Conservation (phyloP, 2,797 vertebrate species). For the Sternarchorhynchus goeldii region DNA sequence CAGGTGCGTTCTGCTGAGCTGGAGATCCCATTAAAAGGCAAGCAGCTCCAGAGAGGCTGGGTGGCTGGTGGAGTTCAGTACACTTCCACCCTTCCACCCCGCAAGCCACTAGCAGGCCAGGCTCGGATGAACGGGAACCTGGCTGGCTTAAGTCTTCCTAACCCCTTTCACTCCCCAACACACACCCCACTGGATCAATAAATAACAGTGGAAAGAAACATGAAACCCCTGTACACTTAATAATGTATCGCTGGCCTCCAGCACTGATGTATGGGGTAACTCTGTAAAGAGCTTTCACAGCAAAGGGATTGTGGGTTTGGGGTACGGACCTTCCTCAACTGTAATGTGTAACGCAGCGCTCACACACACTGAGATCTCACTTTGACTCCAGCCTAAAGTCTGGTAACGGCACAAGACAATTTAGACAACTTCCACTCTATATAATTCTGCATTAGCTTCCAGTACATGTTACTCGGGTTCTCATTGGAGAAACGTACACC, state of each 20-base stretch:
- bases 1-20: conserved; percentile 74
- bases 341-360: not conserved
- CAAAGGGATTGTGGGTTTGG: not conserved
- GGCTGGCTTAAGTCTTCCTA: conserved; percentile 49
- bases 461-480: not conserved
- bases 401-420: conserved; percentile 37
- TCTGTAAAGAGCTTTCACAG: conserved; percentile 17
- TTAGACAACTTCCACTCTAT: conserved; percentile 38
- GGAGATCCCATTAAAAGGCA: conserved; percentile 80
- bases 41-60: conserved; percentile 47
- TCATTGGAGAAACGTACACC: conserved; percentile 22
- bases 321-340: not conserved
- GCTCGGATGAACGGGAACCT: conserved; percentile 43
- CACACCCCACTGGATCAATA: conserved; percentile 43
- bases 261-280: conserved; percentile 19
- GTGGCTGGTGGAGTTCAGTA: conserved; percentile 34
- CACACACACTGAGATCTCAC: conserved; percentile 9
- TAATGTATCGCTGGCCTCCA: conserved; percentile 25
- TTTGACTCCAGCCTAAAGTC: conserved; percentile 33
- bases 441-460: conserved; percentile 41
- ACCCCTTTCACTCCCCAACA: conserved; percentile 8
- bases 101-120: conserved; percentile 42
- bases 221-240: conserved; percentile 34
- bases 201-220: conserved; percentile 43
- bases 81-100: conserved; percentile 39